Evolutionary conservation across 2,797 vertebrate species (phyloP).

Genomic region (Gastrophryne carolinensis): DNA sequence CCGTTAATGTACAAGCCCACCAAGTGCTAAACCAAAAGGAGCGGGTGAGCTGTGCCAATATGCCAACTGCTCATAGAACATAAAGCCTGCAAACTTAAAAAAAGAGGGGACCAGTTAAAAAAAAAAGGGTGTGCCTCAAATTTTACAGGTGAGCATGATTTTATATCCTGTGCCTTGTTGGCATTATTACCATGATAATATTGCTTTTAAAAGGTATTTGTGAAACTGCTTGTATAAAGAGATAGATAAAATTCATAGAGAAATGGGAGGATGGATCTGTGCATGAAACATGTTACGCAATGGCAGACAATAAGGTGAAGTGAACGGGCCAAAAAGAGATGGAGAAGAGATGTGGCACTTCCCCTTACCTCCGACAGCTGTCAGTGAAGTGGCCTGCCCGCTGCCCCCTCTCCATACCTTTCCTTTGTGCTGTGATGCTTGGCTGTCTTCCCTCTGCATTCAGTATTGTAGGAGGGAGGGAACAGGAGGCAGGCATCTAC

Average conservation of each 20-base stretch:
- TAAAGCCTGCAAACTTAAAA: too few species aligned
- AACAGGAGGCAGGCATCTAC: constrained; percentile 21
- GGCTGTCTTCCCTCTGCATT: constrained; percentile 37
- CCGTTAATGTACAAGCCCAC: too few species aligned
- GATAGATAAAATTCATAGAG: not conserved
- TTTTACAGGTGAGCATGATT: too few species aligned
- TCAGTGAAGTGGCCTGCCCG: constrained; percentile 19
- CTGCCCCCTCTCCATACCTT: constrained; percentile 35
- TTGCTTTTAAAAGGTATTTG: too few species aligned
- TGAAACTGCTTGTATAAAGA: too few species aligned
- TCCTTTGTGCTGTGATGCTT: constrained; percentile 37
- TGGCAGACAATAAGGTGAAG: not conserved
- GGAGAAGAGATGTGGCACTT: constrained; percentile 38
- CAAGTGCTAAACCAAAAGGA: too few species aligned
- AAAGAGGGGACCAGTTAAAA: too few species aligned
- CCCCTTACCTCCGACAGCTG: constrained; percentile 34
- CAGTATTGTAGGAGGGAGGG: constrained; percentile 34
- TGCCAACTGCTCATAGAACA: too few species aligned
- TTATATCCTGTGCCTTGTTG: too few species aligned
- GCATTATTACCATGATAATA: too few species aligned
- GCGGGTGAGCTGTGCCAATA: too few species aligned
- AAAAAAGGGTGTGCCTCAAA: too few species aligned
- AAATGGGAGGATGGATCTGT: not conserved
- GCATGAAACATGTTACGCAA: constrained; percentile 5
- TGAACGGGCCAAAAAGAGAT: not conserved